A percentile compares a stretch with the other conserved stretches of the same genome.
These are phyloP conservation scores for Delia radicum DNA, from an alignment of 1,140 invertebrate genomes.

Conservation along the genomic window DNA sequence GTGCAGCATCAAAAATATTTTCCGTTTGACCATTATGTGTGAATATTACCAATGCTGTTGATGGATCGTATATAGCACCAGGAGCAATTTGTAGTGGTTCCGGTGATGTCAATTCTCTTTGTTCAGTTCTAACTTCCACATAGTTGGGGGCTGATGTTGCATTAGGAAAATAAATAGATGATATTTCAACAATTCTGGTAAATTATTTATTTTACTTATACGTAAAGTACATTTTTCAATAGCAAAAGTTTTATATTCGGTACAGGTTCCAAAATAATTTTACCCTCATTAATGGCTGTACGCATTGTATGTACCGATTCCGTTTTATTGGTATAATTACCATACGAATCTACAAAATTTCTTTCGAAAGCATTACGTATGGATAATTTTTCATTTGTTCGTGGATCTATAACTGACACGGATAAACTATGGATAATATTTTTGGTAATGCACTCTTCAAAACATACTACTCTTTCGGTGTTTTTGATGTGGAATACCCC, in stretches of 20 bases:
- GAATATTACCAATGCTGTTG: conserved; percentile 70
- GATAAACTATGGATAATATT: conserved; percentile 83
- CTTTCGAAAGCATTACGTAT: conserved; percentile 75
- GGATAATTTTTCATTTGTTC: conserved; percentile 68
- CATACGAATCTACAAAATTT: conserved; percentile 74
- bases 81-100: conserved; percentile 70
- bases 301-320: conserved; percentile 69
- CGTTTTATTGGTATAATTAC: conserved; percentile 66
- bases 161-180: no score
- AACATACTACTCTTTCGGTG: conserved; percentile 79
- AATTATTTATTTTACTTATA: conserved; percentile 47
- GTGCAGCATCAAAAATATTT: conserved; percentile 69
- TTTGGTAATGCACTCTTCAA: conserved; percentile 83
- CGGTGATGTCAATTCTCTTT: conserved; percentile 59
- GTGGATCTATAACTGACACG: conserved; percentile 74
- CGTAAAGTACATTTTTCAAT: conserved; percentile 46
- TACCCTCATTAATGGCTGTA: conserved; percentile 72
- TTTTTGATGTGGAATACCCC: conserved; percentile 86
- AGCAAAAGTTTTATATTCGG: conserved; percentile 58
- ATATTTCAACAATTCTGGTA: conserved; percentile 70
- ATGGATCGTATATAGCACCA: conserved; percentile 74
- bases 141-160: conserved; percentile 50
- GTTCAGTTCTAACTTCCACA: conserved; percentile 49
- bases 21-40: conserved; percentile 69
- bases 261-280: conserved; percentile 64